Conservation (phyloP, 2,888 invertebrate genomes). For the Nomada ruficornis region DNA sequence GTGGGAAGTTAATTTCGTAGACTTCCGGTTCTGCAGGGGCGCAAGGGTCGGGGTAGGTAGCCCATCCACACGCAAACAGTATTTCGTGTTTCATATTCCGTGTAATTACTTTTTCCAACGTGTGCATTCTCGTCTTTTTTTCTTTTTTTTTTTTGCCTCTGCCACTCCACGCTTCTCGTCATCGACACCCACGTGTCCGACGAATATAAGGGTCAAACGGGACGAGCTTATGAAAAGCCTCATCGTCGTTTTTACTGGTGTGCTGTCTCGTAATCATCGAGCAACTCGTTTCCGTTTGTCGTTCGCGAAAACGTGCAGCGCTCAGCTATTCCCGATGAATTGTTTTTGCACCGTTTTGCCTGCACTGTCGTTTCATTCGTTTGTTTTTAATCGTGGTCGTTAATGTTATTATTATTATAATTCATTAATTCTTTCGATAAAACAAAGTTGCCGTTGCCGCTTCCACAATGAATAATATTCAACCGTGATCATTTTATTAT, state of each 20-base stretch:
- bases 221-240: slow-evolving; percentile 13
- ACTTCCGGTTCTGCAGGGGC: slow-evolving; percentile 27
- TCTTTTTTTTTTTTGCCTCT: neutral
- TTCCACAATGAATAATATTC: no score
- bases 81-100: slow-evolving; percentile 59
- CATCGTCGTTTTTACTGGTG: slow-evolving; percentile 1
- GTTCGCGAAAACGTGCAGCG: neutral
- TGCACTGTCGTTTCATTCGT: neutral
- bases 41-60: neutral
- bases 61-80: slow-evolving; percentile 24
- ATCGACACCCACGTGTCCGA: slow-evolving; percentile 24
- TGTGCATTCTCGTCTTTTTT: neutral
- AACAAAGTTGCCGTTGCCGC: no score
- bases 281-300: neutral
- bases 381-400: neutral
- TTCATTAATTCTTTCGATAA: neutral
- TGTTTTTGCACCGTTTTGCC: neutral
- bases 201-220: slow-evolving; percentile 5
- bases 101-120: slow-evolving; percentile 68
- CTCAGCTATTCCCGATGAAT: neutral
- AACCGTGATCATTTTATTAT: no score
- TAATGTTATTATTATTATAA: no score
- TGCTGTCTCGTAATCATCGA: neutral
- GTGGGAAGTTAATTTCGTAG: slow-evolving; percentile 47
- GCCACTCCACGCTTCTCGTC: neutral